Base-by-base conservation (phyloP, 1,140 invertebrate genomes). In the Metaphire vulgaris region DNA sequence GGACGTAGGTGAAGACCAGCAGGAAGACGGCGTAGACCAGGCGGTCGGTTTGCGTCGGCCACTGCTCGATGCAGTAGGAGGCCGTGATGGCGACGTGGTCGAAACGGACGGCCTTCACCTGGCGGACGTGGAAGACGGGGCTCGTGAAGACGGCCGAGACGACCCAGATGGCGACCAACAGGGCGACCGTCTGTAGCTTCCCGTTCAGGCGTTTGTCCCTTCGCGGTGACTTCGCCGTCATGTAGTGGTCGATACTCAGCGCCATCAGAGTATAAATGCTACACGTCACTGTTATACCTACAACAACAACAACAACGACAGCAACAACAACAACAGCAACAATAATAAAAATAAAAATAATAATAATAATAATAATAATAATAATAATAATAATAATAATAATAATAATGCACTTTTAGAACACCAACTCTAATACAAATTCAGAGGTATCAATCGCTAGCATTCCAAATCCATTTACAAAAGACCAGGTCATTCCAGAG, bases 1-100 rank as follows among this genome's bases (percentile, higher is more conserved):
- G 76, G 32, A 88, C 74, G 80, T 89, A 89, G 14, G 88, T 87
- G 0, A 89, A 81, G 16, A 87, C 79, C 0, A 89, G 81, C 14
- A 89, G 83, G 77, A 88, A 88, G 16, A 88, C 79, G 2, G 33
- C 41, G 75, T 76, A 76, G 33, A 28, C 33, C 28, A 71, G 32
- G 68, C 68, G 69, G 69, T 76, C 1, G 15, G 32, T 64, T 14
- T 2, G 2, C 21, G 28, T n/a, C 0, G 75, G 67, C 75, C 75
- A 76, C 64, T 33, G 26, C 66, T 76, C 75, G 12, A 76, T 34
- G 69, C 75, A 76, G 75, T 76, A 76, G 28, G 68, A 2, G 30
- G 70, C 31, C 75, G 34, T 33, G 75, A 76, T 0, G 75, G 1
- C 30, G 75, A 72, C 32, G 14, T 56, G 32, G 68, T 34, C 33